Percentiles rank a stretch among this genome's conserved stretches.
These are phyloP conservation scores for Enchytraeus crypticus DNA, from an alignment of 2,888 invertebrate genomes.

Conservation along the genomic window DNA sequence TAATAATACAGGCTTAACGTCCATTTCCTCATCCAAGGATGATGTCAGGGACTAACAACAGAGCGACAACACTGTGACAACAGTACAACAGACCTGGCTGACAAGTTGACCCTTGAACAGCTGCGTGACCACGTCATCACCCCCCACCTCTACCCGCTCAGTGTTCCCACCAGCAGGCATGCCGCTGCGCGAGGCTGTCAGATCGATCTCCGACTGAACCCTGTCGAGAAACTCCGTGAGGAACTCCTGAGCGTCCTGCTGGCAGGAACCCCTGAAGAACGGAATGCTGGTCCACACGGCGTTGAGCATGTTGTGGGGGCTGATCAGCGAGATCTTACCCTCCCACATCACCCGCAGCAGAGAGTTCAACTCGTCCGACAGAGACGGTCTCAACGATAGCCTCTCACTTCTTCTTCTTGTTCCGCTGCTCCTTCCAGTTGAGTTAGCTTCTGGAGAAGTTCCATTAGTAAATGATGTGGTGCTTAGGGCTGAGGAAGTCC, in stretches of 20 bases:
- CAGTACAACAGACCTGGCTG: conserved; percentile 33
- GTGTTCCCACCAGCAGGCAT: not conserved
- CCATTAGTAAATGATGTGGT: too few relatives aligned
- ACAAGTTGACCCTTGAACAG: conserved; percentile 43
- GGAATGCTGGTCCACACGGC: conserved; percentile 46
- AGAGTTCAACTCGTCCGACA: conserved; percentile 43
- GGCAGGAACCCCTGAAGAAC: conserved; percentile 45
- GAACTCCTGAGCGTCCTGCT: conserved; percentile 49
- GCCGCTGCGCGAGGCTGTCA: not conserved
- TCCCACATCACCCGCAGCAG: conserved; percentile 46
- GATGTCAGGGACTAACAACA: too few relatives aligned
- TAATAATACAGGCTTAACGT: too few relatives aligned
- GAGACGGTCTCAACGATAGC: too few relatives aligned
- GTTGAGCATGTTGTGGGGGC: conserved; percentile 44
- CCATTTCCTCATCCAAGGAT: too few relatives aligned
- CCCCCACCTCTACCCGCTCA: not conserved
- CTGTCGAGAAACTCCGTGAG: conserved; percentile 46
- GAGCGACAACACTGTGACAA: too few relatives aligned
- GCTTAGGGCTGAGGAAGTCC: not conserved
- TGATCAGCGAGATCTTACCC: conserved; percentile 46
- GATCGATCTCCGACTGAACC: conserved; percentile 38
- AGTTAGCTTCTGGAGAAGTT: too few relatives aligned
- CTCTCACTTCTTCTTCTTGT: too few relatives aligned
- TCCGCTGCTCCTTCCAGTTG: too few relatives aligned
- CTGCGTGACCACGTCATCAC: conserved; percentile 28